phyloP scores from a whole-genome alignment of 2,888 invertebrate species.

The Agrotis clavis region DNA sequence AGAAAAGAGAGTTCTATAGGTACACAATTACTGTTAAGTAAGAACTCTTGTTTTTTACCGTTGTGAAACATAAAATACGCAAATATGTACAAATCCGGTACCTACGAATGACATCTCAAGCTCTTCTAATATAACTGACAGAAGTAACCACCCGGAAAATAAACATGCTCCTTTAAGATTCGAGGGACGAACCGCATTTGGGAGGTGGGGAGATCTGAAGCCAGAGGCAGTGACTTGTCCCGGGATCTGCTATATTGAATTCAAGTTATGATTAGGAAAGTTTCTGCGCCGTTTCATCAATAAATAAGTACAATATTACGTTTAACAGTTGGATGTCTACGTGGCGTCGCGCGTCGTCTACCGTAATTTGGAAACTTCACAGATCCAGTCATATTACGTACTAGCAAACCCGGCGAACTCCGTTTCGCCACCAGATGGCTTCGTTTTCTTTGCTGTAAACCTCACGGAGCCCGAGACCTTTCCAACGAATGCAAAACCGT shows the following conservation, averaged over 20 bases:
- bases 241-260: constrained; percentile 81
- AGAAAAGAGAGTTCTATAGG: constrained; percentile 7
- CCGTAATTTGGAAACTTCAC: constrained; percentile 50
- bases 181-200: constrained; percentile 69
- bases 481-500: too few relatives aligned
- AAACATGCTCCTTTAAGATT: constrained; percentile 80
- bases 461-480: too few relatives aligned
- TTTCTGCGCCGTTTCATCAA: constrained; percentile 72
- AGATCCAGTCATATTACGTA: constrained; percentile 13
- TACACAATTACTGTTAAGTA: not conserved
- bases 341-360: constrained; percentile 50
- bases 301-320: constrained; percentile 67
- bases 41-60: not conserved
- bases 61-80: constrained; percentile 10
- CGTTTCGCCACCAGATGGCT: too few relatives aligned
- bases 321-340: constrained; percentile 59
- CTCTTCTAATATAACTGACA: constrained; percentile 72
- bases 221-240: constrained; percentile 78
- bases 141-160: constrained; percentile 85
- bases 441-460: too few relatives aligned
- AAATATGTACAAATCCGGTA: constrained; percentile 24
- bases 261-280: constrained; percentile 83
- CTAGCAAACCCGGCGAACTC: too few relatives aligned
- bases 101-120: constrained; percentile 35
- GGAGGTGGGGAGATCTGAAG: constrained; percentile 74